phyloP scores from a whole-genome alignment of 2,113 vertebrate species.

The Physeter macrocephalus region DNA sequence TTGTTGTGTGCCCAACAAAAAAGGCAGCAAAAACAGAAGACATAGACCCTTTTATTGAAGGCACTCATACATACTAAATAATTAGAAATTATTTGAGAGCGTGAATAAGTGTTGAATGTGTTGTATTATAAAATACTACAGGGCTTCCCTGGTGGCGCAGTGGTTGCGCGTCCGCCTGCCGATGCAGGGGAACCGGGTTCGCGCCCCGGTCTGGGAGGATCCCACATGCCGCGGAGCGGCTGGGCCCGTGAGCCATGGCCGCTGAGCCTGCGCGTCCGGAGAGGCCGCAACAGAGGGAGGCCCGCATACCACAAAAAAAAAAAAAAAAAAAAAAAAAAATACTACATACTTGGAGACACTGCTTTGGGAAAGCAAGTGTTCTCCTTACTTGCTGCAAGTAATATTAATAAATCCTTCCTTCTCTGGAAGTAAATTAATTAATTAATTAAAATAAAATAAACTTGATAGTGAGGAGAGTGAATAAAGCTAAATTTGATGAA shows the following conservation, averaged over 20 bases:
- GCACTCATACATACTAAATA: background rate
- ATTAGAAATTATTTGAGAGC: background rate
- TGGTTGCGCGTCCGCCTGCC: too few species aligned
- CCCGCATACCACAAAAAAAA: too few species aligned
- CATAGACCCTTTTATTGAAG: background rate
- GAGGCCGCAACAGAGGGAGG: too few species aligned
- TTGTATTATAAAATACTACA: background rate
- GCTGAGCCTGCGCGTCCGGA: too few species aligned
- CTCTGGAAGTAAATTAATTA: background rate
- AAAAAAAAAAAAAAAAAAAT: too few species aligned
- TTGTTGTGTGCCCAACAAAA: background rate
- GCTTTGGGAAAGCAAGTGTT: background rate
- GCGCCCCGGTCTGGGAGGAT: too few species aligned
- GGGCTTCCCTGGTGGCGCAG: too few species aligned
- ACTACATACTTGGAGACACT: background rate
- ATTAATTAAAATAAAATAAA: background rate
- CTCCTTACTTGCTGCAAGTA: background rate
- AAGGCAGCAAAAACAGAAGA: background rate
- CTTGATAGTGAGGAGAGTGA: background rate
- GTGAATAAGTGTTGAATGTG: background rate
- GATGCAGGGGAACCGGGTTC: too few species aligned
- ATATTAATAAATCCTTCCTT: background rate
- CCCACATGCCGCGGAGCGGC: too few species aligned
- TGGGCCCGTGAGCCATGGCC: too few species aligned
- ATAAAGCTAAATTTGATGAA: conserved; percentile 5